A percentile compares a stretch with the other conserved stretches of the same genome.
These are phyloP conservation scores for Sturnira hondurensis DNA, from an alignment of 2,113 vertebrate species.

Conservation along the genomic window DNA sequence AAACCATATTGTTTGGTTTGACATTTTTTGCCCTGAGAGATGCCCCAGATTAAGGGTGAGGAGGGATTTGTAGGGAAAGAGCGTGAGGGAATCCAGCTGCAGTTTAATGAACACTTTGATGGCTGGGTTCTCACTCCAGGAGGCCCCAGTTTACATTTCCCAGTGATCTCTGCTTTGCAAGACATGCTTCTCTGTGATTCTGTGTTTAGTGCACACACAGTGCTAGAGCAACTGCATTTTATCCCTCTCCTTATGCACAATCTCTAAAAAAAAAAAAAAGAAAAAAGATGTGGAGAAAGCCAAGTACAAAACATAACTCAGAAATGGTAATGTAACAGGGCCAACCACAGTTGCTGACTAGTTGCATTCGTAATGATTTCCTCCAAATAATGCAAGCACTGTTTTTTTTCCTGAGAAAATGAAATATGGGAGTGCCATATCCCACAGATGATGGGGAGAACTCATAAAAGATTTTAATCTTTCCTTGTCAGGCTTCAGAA, in stretches of 20 bases:
- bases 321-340: not conserved
- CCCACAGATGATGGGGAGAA: conserved; percentile 58
- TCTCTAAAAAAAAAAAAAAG: not conserved
- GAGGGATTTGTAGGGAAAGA: not conserved
- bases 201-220: not conserved
- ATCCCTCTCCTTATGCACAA: not conserved
- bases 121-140: not conserved
- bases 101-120: not conserved
- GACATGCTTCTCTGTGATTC: not conserved
- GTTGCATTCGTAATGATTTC: conserved; percentile 55
- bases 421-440: not conserved
- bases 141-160: not conserved
- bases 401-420: conserved; percentile 51
- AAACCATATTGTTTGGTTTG: not conserved
- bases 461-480: conserved; percentile 58
- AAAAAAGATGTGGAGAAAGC: not conserved
- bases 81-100: not conserved
- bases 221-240: not conserved
- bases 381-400: conserved; percentile 60
- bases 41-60: not conserved
- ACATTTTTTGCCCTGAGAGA: not conserved
- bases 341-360: not conserved
- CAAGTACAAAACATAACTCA: not conserved
- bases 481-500: conserved; percentile 62
- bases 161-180: not conserved